phyloP scores from a whole-genome alignment of 2,113 vertebrate genomes.

The Cinclus cinclus region DNA sequence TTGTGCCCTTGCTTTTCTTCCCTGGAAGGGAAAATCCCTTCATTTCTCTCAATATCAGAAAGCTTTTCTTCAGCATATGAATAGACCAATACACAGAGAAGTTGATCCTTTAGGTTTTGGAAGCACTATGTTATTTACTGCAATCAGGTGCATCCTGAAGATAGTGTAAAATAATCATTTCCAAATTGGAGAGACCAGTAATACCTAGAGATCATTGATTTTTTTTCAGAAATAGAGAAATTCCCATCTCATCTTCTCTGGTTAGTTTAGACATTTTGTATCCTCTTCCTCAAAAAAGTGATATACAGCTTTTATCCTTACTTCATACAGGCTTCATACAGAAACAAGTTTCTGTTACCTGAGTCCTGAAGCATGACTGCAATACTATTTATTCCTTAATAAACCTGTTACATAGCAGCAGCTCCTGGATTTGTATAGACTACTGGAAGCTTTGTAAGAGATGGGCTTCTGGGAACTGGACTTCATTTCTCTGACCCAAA shows the following conservation, averaged over 20 bases:
- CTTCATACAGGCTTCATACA: not conserved
- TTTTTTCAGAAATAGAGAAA: not conserved
- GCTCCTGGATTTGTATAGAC: not conserved
- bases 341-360: not conserved
- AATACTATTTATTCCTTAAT: not conserved
- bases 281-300: not conserved
- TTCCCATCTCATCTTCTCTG: not conserved
- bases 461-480: not conserved
- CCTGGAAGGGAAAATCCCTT: not conserved
- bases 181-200: not conserved
- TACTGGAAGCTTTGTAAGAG: not conserved
- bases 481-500: not conserved
- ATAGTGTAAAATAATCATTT: not conserved
- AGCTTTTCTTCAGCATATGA: not conserved
- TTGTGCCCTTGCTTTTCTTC: not conserved
- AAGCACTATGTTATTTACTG: not conserved
- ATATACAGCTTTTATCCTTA: not conserved
- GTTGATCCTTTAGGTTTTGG: not conserved
- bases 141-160: not conserved
- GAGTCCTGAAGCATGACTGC: not conserved
- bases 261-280: not conserved
- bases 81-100: not conserved
- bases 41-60: not conserved
- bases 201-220: not conserved
- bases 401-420: not conserved